phyloP scores from a whole-genome alignment of 64 coral and sea anemone species.

The Pachyseris speciosa region DNA sequence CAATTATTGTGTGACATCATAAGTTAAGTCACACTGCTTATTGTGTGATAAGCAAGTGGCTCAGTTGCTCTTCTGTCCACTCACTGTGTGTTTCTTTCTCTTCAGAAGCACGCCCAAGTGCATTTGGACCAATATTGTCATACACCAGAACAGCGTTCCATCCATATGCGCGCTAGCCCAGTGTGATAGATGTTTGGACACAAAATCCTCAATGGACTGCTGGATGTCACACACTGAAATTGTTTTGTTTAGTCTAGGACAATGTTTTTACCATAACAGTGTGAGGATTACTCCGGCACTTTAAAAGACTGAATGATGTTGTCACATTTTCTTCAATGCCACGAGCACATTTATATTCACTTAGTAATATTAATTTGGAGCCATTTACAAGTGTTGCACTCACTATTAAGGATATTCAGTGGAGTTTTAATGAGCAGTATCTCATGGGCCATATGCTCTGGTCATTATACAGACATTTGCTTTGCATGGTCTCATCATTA shows the following conservation, averaged over 20 bases:
- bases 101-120: conserved; percentile 14
- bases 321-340: neutral
- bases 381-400: neutral
- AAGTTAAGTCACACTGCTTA: neutral
- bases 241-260: neutral
- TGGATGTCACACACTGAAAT: neutral
- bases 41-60: neutral
- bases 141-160: conserved; percentile 45
- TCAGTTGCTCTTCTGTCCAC: neutral
- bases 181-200: neutral
- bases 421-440: neutral
- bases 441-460: neutral
- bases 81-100: neutral
- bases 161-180: conserved; percentile 24
- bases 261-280: neutral
- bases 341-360: neutral
- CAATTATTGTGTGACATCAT: neutral
- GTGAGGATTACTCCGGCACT: neutral
- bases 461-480: neutral
- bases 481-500: neutral
- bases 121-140: conserved; percentile 45
- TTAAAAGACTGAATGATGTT: neutral
- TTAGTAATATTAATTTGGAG: neutral
- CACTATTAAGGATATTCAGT: neutral
- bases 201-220: neutral